Evolutionary conservation across 2,113 vertebrate species (phyloP), one percentile per base, ranked within the genome.

Genomic region (Amblyornis subalaris): DNA sequence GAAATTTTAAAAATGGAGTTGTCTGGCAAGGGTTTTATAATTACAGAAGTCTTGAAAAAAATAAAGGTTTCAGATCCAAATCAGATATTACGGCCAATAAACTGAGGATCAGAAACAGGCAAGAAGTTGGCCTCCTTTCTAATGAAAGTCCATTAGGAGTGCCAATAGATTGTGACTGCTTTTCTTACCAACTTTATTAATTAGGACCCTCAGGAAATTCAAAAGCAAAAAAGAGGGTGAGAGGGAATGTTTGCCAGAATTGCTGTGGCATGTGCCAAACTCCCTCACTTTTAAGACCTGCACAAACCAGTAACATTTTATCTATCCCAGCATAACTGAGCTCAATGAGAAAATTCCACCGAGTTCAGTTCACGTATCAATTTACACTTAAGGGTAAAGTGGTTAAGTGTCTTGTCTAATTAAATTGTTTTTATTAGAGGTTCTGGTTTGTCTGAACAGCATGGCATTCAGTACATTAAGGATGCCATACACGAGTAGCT

Each of bases 361-460:
- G 42, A 90, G 62, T 82, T 95, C 57, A 75, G 60, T 50, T 92
- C 75, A 92, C 14, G 0, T 93, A 95, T 70, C 92, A 93, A 76
- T 93, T 96, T 90, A 93, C 82, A 93, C 58, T 93, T 91, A 91
- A 89, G 62, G 66, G 58, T 79, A 95, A 93, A 94, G 72, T 50
- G 54, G 45, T 88, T 82, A 88, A 94, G 38, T 91, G 58, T 83
- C 51, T 70, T 40, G 24, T 85, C 85, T 96, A 96, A 85, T 92
- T 95, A 60, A 94, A 91, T 79, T 76, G 74, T n/a, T 94, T 95
- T 90, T 70, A 86, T 88, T 91, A 91, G 0, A 3, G 45, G 14
- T 70, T 88, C 71, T 76, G 60, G 36, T 88, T 88, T 93, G 53
- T 72, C 90, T 88, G 65, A 94, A 90, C 61, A 96, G 66, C 36